A percentile compares a stretch with the other conserved stretches of the same genome.
Evolutionary conservation across 2,113 vertebrate genomes (phyloP).

Genomic region (Nematolebias whitei): DNA sequence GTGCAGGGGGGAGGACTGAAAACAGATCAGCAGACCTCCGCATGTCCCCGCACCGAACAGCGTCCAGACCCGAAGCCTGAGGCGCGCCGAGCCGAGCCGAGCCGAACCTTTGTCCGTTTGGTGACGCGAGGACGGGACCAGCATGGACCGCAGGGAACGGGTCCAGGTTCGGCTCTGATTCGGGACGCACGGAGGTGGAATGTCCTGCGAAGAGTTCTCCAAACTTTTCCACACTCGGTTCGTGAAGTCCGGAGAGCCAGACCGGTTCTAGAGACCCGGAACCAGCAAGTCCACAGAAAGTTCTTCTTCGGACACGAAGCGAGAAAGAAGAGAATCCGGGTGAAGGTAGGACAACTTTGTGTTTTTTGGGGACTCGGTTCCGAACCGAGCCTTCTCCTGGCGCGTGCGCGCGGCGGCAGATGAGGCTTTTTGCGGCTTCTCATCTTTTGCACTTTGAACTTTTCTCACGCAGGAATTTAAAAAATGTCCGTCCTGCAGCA

Average conservation of each 20-base stretch:
- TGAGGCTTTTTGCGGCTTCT: slow-evolving; percentile 62
- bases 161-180: slow-evolving; percentile 37
- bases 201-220: slow-evolving; percentile 33
- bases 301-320: slow-evolving; percentile 4
- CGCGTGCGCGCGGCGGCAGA: slow-evolving; percentile 40
- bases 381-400: background rate
- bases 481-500: slow-evolving; percentile 89
- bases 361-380: background rate
- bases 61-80: background rate
- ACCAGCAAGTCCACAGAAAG: slow-evolving; percentile 31
- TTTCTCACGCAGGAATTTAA: slow-evolving; percentile 93
- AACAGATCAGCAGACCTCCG: slow-evolving; percentile 75
- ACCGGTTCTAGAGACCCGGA: slow-evolving; percentile 40
- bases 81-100: background rate
- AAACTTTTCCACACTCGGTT: slow-evolving; percentile 52
- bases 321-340: background rate
- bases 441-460: slow-evolving; percentile 83
- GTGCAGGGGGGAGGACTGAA: slow-evolving; percentile 68
- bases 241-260: slow-evolving; percentile 58
- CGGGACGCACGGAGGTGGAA: slow-evolving; percentile 5
- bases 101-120: slow-evolving; percentile 12
- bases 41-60: slow-evolving; percentile 61
- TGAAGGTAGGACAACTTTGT: background rate
- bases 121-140: slow-evolving; percentile 34
- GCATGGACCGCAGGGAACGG: slow-evolving; percentile 77